Evolutionary conservation across 2,888 invertebrate species (phyloP).

Genomic region (Adelphocoris suturalis): DNA sequence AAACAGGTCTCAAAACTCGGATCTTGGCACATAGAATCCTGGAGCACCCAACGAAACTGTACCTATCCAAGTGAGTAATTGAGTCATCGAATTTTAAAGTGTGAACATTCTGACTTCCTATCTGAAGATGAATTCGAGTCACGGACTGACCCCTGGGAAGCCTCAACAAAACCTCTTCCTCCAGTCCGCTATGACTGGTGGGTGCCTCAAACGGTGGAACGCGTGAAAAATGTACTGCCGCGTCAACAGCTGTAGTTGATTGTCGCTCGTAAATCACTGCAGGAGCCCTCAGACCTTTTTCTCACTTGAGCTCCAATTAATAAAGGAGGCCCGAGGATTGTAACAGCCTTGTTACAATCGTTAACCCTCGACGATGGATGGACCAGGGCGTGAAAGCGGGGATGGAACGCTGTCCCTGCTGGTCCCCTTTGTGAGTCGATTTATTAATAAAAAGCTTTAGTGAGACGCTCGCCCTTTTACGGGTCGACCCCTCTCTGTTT

Average conservation of each 20-base stretch:
- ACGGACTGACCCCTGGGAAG: not conserved
- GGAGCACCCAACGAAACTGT: not conserved
- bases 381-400: constrained; percentile 15
- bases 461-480: constrained; percentile 38
- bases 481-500: not conserved
- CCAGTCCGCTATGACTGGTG: constrained; percentile 8
- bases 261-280: constrained; percentile 66
- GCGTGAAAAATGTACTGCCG: constrained; percentile 62
- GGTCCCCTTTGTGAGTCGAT: constrained; percentile 64
- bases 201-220: not conserved
- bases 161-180: not conserved
- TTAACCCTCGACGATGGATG: constrained; percentile 33
- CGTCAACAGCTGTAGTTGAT: constrained; percentile 71
- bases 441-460: constrained; percentile 68
- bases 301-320: constrained; percentile 70
- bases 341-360: constrained; percentile 67
- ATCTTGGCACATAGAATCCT: no score
- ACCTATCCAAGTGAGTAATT: not conserved
- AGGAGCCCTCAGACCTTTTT: constrained; percentile 52
- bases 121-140: constrained; percentile 24
- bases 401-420: constrained; percentile 21
- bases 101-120: not conserved
- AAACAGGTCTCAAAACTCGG: no score
- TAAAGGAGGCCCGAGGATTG: constrained; percentile 55
- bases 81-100: not conserved